Base-by-base conservation (phyloP, 1,140 invertebrate genomes). In the Anoplolepis gracilipes region DNA sequence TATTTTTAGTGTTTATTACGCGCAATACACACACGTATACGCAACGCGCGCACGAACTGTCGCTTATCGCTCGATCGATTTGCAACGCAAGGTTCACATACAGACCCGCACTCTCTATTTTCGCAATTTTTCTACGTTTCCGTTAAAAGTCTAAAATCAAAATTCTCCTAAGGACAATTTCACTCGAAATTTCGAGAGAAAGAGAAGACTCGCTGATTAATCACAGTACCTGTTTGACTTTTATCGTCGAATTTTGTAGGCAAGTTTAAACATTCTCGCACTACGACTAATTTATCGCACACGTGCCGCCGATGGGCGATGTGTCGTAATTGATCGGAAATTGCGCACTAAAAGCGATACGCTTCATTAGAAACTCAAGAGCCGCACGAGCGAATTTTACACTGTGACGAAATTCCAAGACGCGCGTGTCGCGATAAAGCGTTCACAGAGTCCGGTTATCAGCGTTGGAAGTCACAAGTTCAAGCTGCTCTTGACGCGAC, bases 1-100 rank as follows among this genome's bases (percentile, higher is more conserved):
- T 90, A 90, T 90, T 88, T 87, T 85, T 90, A 88, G 85, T 30
- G 11, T 75, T 75, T 84, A 65, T 84, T 73, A 86, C 85, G 53
- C 33, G 46, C 64, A 46, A 85, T n/a, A 25, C 42, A 85, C 39
- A 33, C 33, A 33, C 69, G 85, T 57, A 59, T 59, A 33, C 67
- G 42, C 25, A 49, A 49, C 28, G 36, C 59, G 82, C 59, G 25
- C 84, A 49, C 55, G 42, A 16, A 6, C 8, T 25, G 1, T 22
- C 39, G 8, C 61, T 84, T 87, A 73, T 86, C 84, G 59, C 28
- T 75, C 53, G 2, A 61, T 65, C 25, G 42, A 25, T 62, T 78
- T 64, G 25, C 61, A n/a, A 30, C 36, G 13, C 55, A 36, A 46
- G 39, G 22, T n/a, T 33, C 65, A 25, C 36, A 39, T 0, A 19